Evolutionary conservation across 2,888 invertebrate genomes (phyloP), one percentile per base, ranked within the genome.

Genomic region (Cynaeus angustus): DNA sequence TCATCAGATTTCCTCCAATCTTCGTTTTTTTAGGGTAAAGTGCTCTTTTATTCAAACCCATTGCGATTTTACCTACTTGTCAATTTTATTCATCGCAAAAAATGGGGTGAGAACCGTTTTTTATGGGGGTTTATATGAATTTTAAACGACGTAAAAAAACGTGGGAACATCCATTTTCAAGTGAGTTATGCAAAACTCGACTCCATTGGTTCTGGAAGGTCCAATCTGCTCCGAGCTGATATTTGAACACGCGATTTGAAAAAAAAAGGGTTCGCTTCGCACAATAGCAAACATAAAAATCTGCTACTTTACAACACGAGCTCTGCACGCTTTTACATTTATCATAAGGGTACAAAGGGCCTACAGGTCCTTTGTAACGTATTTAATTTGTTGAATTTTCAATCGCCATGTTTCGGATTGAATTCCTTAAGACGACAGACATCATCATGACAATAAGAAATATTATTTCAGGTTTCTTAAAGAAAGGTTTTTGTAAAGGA

Each of bases 41-140:
- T 81, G 81, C 77, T 79, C 75, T 74, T 80, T 81, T 78, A 79
- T 81, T 78, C 78, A 74, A 74, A 76, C 72, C 78, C 69, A 75
- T 77, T 76, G 78, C 78, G 73, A 78, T 78, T 81, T 82, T 81
- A 80, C 81, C 81, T 81, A 81, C 80, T 80, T 78, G 78, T 80
- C 78, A 80, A 73, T 75, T 78, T 79, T 79, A 73, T 75, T 71
- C 67, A 68, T 56, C 69, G 65, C 71, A 75, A 74, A 72, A 78
- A 78, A 79, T 79, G 74, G 82, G 82, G 81, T 80, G 78, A 78
- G 70, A 72, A 66, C 70, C 67, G 73, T 68, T 72, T 79, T 78
- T 79, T 80, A 78, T 69, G 70, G 61, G 68, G 73, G 62, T 64
- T 62, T 67, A 75, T 72, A 78, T 82, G 81, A 81, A 81, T 81